Evolutionary conservation across 2,888 invertebrate species (phyloP).

Genomic region (Cheilosia scutellata): DNA sequence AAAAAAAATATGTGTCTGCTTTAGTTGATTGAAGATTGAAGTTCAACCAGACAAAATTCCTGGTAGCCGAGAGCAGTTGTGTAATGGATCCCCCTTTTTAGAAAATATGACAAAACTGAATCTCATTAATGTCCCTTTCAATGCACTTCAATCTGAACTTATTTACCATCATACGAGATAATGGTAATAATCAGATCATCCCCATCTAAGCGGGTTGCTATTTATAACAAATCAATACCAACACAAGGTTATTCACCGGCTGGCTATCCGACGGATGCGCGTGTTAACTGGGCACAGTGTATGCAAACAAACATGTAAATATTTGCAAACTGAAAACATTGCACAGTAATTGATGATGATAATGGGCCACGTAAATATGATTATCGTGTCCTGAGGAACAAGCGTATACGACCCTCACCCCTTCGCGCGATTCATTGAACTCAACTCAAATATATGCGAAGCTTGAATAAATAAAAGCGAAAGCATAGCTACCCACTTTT

Average conservation of each 20-base stretch:
- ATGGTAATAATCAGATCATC: constrained; percentile 53
- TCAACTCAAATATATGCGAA: constrained; percentile 19
- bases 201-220: constrained; percentile 24
- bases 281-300: constrained; percentile 39
- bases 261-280: constrained; percentile 30
- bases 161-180: constrained; percentile 45
- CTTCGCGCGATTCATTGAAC: constrained; percentile 39
- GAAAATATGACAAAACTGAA: too few species aligned
- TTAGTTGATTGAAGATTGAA: too few species aligned
- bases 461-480: constrained; percentile 60
- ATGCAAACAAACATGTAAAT: constrained; percentile 43
- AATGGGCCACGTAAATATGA: constrained; percentile 65
- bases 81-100: too few species aligned
- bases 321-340: constrained; percentile 69
- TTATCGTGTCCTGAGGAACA: constrained; percentile 55
- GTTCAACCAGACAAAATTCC: too few species aligned
- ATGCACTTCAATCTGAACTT: constrained; percentile 28
- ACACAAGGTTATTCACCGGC: constrained; percentile 38
- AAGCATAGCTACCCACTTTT: constrained; percentile 23
- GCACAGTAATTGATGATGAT: constrained; percentile 65
- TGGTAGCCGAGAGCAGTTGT: too few species aligned
- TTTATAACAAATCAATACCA: constrained; percentile 32
- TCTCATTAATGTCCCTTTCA: too few species aligned
- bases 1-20: too few species aligned
- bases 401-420: not conserved